A percentile compares a stretch with the other conserved stretches of the same genome.
Evolutionary conservation across 2,113 vertebrate genomes (phyloP).

Genomic region (Nothobranchius furzeri): DNA sequence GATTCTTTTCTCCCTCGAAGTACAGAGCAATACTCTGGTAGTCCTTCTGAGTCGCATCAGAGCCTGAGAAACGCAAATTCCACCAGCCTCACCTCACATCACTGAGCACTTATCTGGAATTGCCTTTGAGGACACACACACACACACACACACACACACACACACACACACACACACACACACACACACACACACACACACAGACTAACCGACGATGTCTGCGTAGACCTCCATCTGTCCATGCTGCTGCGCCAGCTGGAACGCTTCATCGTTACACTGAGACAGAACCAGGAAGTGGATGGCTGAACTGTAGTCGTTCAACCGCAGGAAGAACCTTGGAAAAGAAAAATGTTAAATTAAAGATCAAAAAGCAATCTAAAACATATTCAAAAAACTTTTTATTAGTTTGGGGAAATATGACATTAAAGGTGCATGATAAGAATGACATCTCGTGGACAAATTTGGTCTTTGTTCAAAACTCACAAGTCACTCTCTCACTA

Average conservation of each 20-base stretch:
- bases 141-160: not conserved
- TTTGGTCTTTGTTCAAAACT: too few species aligned
- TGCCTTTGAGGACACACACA: too few species aligned
- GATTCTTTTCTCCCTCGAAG: constrained; percentile 95
- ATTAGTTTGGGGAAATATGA: too few species aligned
- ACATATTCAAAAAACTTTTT: not conserved
- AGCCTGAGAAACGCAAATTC: constrained; percentile 77
- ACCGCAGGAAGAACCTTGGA: constrained; percentile 87
- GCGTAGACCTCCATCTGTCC: constrained; percentile 98
- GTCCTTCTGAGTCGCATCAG: constrained; percentile 88
- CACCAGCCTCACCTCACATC: not conserved
- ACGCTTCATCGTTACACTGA: constrained; percentile 95
- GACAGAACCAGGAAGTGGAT: constrained; percentile 97
- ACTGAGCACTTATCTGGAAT: too few species aligned
- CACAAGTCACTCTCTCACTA: too few species aligned
- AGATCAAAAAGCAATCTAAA: not conserved
- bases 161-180: not conserved
- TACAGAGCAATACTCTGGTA: constrained; percentile 97
- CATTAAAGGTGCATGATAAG: too few species aligned
- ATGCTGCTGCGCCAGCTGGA: constrained; percentile 96
- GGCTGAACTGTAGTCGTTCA: constrained; percentile 94
- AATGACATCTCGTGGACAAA: too few species aligned
- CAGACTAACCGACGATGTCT: constrained; percentile 90
- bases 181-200: not conserved
- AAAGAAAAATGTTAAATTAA: not conserved